Conservation (phyloP, 2,888 invertebrate genomes). For the Stegana nigrithorax region DNA sequence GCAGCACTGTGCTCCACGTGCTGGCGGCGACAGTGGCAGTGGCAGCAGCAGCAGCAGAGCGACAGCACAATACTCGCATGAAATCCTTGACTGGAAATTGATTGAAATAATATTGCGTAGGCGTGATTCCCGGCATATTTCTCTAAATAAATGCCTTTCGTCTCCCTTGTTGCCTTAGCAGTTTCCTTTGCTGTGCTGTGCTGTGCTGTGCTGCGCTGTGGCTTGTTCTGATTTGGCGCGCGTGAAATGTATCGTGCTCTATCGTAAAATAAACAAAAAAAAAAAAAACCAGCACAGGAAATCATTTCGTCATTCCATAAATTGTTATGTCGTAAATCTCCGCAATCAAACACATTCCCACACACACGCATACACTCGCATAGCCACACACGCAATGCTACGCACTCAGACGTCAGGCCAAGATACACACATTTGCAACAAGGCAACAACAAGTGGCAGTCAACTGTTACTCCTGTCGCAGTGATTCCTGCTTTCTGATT, state of each 20-base stretch:
- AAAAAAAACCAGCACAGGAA: conserved; percentile 46
- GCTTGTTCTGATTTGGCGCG: too few relatives aligned
- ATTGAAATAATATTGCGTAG: conserved; percentile 59
- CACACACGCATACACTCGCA: conserved; percentile 28
- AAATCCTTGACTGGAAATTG: conserved; percentile 55
- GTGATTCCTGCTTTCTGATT: too few relatives aligned
- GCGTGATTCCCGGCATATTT: conserved; percentile 47
- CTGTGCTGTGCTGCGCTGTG: too few relatives aligned
- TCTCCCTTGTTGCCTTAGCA: too few relatives aligned
- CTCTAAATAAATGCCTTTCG: too few relatives aligned
- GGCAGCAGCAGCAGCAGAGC: not conserved
- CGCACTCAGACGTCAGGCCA: conserved; percentile 10
- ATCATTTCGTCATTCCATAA: conserved; percentile 63
- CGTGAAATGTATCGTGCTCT: conserved; percentile 22
- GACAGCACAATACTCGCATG: conserved; percentile 2
- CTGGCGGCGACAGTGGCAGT: not conserved
- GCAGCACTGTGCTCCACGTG: conserved; percentile 33
- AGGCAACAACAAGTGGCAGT: conserved; percentile 8
- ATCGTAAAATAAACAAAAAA: conserved; percentile 44
- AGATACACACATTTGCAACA: too few relatives aligned
- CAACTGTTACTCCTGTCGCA: not conserved
- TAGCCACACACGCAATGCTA: conserved; percentile 1
- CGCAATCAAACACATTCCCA: conserved; percentile 48
- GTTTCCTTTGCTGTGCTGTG: conserved; percentile 15
- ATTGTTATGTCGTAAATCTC: conserved; percentile 62